Evolutionary conservation across 2,797 vertebrate species (phyloP), one percentile per base, ranked within the genome.

Genomic region (Gephyroberyx darwinii): DNA sequence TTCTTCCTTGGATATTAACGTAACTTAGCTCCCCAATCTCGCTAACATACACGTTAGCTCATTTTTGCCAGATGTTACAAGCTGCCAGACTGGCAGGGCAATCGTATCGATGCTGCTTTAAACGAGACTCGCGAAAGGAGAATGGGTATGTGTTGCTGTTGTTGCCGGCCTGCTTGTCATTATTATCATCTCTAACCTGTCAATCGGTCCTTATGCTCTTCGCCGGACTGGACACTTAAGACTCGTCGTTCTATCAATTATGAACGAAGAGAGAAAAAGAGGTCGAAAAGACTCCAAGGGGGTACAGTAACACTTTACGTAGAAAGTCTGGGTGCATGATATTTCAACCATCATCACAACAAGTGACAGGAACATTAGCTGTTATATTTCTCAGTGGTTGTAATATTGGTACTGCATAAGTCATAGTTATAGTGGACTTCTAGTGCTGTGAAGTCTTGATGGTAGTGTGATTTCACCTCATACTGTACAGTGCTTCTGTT

Each of bases 21-120:
- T 75, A 78, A 52, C 61, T 75, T 75, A 74, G 77, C 83, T 82
- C 75, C 88, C 50, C 82, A 77, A 47, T 83, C 80, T 71, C 76
- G 83, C 80, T 57, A 59, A 69, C 37, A 71, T 60, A 64, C 60
- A 67, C 45, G 77, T 65, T 78, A 85, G 82, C 83, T 75, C 64
- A 69, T 53, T 77, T 39, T 71, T 72, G 53, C 70, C 66, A 79
- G 77, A 74, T 80, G 77, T 75, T 68, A 75, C 48, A 22, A 41
- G 41, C 13, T 66, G 59, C 20, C 58, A 68, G 65, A 31, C 45
- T 12, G 67, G 43, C 65, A 35, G 48, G 43, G 41, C 35, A 39
- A 39, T 37, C 19, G 35, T 58, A 37, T 39, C 33, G 56, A 16
- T 58, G 35, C 35, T 58, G 2, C 56, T 16, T 62, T 45, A 30